Conservation (phyloP, 2,888 invertebrate genomes). For the Brenthis daphne region DNA sequence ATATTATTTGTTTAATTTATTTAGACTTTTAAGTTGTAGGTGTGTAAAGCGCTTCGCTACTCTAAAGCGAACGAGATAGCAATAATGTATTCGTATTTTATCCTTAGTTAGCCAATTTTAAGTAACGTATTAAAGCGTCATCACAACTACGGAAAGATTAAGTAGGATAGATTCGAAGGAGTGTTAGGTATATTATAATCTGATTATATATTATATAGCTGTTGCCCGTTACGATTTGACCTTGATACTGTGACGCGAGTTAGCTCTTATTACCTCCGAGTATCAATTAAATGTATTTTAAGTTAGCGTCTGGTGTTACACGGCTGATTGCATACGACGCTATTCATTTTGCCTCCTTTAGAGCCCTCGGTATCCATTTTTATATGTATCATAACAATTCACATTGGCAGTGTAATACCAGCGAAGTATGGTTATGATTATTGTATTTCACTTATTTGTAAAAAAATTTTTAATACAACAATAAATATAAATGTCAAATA, state of each 20-base stretch:
- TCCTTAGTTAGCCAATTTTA: conserved; percentile 75
- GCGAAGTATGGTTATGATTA: conserved; percentile 71
- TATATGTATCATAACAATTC: conserved; percentile 36
- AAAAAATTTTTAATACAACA: conserved; percentile 81
- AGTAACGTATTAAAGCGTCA: conserved; percentile 66
- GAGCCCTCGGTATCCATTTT: conserved; percentile 33
- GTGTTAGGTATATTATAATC: conserved; percentile 66
- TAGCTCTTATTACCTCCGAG: conserved; percentile 82
- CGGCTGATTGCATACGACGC: conserved; percentile 43
- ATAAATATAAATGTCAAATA: conserved; percentile 81
- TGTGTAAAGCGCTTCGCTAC: conserved; percentile 55
- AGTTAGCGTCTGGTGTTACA: conserved; percentile 64
- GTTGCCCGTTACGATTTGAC: conserved; percentile 62
- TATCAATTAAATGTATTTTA: conserved; percentile 79
- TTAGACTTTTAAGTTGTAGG: conserved; percentile 53
- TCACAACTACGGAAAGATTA: conserved; percentile 70
- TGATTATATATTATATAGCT: conserved; percentile 5
- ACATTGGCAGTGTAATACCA: conserved; percentile 59
- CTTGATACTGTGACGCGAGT: conserved; percentile 74
- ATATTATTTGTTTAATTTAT: conserved; percentile 70
- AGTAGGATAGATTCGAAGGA: conserved; percentile 64
- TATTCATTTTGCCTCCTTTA: conserved; percentile 35
- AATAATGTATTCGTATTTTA: conserved; percentile 69
- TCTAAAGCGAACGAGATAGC: conserved; percentile 65
- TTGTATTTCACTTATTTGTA: conserved; percentile 81